Conservation (phyloP, 2,888 invertebrate species). For the Glyphotaelius pellucidus region DNA sequence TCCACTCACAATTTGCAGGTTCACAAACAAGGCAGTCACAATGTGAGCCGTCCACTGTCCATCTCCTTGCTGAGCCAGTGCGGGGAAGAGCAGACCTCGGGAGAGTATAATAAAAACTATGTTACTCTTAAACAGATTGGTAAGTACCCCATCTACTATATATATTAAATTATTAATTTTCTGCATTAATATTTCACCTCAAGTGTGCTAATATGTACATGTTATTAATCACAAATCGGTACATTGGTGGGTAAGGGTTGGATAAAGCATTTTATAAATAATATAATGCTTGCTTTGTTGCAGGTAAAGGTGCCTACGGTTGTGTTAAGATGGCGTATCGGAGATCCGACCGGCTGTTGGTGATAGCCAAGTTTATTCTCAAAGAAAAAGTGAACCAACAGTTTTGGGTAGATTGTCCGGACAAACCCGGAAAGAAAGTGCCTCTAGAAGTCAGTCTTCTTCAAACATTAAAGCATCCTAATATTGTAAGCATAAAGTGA, state of each 20-base stretch:
- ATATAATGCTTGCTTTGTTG: neutral
- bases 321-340: constrained; percentile 84
- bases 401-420: constrained; percentile 79
- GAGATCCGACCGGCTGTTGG: constrained; percentile 78
- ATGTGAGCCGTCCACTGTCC: constrained; percentile 77
- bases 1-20: constrained; percentile 51
- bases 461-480: constrained; percentile 80
- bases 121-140: constrained; percentile 83
- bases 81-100: constrained; percentile 77
- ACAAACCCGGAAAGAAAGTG: constrained; percentile 73
- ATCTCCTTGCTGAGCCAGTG: constrained; percentile 78
- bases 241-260: neutral
- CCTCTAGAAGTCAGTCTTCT: constrained; percentile 84
- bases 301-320: constrained; percentile 84
- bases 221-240: neutral
- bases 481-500: constrained; percentile 77
- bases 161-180: neutral
- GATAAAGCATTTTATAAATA: neutral
- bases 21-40: constrained; percentile 67
- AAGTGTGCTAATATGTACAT: no score
- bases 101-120: constrained; percentile 78
- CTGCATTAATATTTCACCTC: neutral
- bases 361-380: constrained; percentile 84
- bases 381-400: constrained; percentile 83
- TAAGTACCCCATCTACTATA: constrained; percentile 66